Evolutionary conservation across 92 coral and sea anemone genomes (phyloP), one percentile per base, ranked within the genome.

Genomic region (Diadumene lineata): DNA sequence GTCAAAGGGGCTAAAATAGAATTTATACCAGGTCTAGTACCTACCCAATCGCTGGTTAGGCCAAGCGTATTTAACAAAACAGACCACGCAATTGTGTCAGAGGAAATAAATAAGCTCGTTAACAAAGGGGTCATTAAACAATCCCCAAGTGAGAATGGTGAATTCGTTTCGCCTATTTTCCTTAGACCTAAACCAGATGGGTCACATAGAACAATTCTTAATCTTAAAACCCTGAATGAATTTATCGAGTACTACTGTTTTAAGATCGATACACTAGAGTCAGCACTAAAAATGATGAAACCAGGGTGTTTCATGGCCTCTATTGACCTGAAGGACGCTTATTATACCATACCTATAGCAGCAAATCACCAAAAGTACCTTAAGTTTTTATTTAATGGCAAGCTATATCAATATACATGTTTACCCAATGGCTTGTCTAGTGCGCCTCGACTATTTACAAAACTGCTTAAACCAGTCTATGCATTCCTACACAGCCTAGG

Each of bases 281-380:
- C 82, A 57, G 92, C 82, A 22, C 77, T 62, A 31, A 83, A 68
- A 70, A 64, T 87, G 9, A 71, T 87, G 29, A 87, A 84, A 43
- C 88, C 86, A 33, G 86, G 50, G 31, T 84, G 92, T 43, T 75
- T 31, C 77, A 87, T 87, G 92, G 89, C 89, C 19, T 73, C 82
- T 21, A 71, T 79, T n/a, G 17, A 76, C 46, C 76, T 85, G 34
- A 70, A 76, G 22, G 80, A 81, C 50, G 86, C 90, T 0, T 85
- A 85, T 70, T 82, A 76, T 34, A 77, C 87, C 25, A 84, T 82
- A 48, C 50, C 85, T 31, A 63, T 70, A 29, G 72, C 65, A 61
- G 72, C 44, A 28, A 82, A 70, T 8, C 82, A 82, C 73, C 84
- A 82, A 70, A 86, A 86, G 64, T 82, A 86, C 64, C 78, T 86